phyloP scores from a whole-genome alignment of 92 coral and sea anemone genomes.

The Phenganax marumi region DNA sequence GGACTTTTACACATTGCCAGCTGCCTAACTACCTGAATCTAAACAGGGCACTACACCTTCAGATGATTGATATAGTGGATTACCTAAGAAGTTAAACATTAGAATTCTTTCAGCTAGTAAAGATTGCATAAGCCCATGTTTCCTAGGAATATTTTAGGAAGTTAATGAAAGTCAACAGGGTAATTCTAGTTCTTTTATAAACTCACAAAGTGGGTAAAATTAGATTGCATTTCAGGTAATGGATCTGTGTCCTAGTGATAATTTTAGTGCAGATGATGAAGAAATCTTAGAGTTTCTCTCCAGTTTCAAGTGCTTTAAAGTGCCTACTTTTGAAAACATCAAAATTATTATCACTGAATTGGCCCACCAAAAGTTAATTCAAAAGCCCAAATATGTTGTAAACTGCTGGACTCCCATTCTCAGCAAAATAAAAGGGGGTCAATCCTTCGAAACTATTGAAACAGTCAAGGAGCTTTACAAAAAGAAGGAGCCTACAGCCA shows the following conservation, averaged over 20 bases:
- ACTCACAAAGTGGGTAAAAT: too few relatives aligned
- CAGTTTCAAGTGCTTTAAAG: constrained; percentile 25
- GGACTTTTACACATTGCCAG: too few relatives aligned
- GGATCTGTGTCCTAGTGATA: constrained; percentile 9
- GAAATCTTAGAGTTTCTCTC: constrained; percentile 21
- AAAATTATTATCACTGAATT: constrained; percentile 10
- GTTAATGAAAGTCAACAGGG: too few relatives aligned
- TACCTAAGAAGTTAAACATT: too few relatives aligned
- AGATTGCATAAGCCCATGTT: too few relatives aligned
- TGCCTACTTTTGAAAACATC: constrained; percentile 23
- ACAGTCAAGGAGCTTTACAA: constrained; percentile 41
- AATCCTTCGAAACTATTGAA: constrained; percentile 33
- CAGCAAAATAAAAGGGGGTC: background rate
- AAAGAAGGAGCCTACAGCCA: constrained; percentile 46
- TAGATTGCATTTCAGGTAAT: too few relatives aligned
- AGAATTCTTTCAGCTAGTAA: too few relatives aligned
- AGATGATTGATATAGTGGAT: too few relatives aligned
- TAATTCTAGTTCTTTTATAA: too few relatives aligned
- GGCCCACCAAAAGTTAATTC: constrained; percentile 40
- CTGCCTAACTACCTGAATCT: too few relatives aligned
- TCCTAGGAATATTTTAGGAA: too few relatives aligned
- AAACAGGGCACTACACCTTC: too few relatives aligned
- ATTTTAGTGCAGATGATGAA: constrained; percentile 31
- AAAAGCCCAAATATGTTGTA: constrained; percentile 24
- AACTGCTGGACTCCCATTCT: constrained; percentile 54